These are phyloP conservation scores for Campoplex capitator DNA, from an alignment of 2,888 invertebrate genomes.

Conservation along the genomic window DNA sequence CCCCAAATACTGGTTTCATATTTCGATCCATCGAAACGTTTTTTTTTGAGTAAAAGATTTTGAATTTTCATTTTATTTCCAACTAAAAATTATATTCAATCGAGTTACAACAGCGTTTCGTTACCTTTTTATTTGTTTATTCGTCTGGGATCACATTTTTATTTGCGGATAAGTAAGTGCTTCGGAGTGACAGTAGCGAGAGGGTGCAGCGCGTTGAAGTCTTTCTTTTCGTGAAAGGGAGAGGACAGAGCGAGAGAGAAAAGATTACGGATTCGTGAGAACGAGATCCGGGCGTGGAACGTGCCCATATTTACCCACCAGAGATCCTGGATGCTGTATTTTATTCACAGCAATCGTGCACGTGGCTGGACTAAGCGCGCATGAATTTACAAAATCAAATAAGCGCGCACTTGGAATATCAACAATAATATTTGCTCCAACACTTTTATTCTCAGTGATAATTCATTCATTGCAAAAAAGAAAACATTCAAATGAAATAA, in stretches of 20 bases:
- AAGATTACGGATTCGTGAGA: conserved; percentile 68
- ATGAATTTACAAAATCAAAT: conserved; percentile 14
- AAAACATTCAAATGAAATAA: no score
- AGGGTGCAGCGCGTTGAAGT: conserved; percentile 64
- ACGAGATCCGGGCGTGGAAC: conserved; percentile 67
- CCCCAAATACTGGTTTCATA: no score
- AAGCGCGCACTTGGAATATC: background rate
- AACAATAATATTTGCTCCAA: no score
- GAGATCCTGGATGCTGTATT: conserved; percentile 64
- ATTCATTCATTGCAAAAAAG: no score
- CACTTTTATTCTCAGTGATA: no score
- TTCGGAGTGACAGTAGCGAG: conserved; percentile 21
- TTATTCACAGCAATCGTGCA: conserved; percentile 26
- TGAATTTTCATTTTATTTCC: background rate
- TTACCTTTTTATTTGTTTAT: background rate
- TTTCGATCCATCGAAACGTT: no score
- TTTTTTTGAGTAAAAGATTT: background rate
- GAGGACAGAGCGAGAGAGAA: conserved; percentile 9
- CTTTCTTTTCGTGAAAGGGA: background rate
- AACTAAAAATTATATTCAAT: background rate
- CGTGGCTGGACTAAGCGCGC: conserved; percentile 46
- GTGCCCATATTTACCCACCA: conserved; percentile 54
- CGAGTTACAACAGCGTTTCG: background rate
- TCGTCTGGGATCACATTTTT: background rate
- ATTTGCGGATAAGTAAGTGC: conserved; percentile 5